Base-by-base conservation (phyloP, 2,888 invertebrate genomes). In the Eristalinus sepulchralis region DNA sequence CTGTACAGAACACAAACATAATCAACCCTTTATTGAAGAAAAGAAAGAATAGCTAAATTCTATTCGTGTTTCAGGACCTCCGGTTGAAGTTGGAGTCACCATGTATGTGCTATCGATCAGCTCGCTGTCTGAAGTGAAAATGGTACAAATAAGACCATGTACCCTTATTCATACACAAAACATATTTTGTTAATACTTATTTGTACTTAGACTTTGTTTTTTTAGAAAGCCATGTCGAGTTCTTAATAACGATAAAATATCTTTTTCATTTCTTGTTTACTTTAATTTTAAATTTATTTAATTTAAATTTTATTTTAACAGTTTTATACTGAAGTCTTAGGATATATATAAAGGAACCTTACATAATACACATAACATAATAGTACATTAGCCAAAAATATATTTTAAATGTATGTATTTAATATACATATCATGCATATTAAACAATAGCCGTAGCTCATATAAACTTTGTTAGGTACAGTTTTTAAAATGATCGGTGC, bases 31-130 rank as follows among this genome's bases (percentile, higher is more conserved):
- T 53, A 17, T 55, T 57, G 8, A 77, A 59, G 34, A 66, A 67
- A 67, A 77, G 60, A 79, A 86, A 79, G 86, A 86, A 79, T 83
- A 70, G 83, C 83, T 86, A 86, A 86, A 88, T 88, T 89, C 88
- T 90, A 89, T 91, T 90, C 90, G 90, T 91, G 90, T 95, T 97
- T 94, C 96, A 98, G 98, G 97, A 96, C 96, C 97, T 94, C 97
- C 98, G 93, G 98, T 98, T 94, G 97, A 97, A 94, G 98, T 98
- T 93, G 97, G 98, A 94, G 97, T 98, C 95, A 98, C 98, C 94
- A 97, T 98, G 96, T 98, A 97, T 95, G 98, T 98, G 95, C 96
- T 98, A 94, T 97, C 97, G 95, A 98, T 98, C 96, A 97, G 97
- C 95, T 97, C 98, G 94, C 97, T 98, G 94, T 98, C 98, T 94